Evolutionary conservation across 2,888 invertebrate species (phyloP), one percentile per base, ranked within the genome.

Genomic region (Cylloceria caligata): DNA sequence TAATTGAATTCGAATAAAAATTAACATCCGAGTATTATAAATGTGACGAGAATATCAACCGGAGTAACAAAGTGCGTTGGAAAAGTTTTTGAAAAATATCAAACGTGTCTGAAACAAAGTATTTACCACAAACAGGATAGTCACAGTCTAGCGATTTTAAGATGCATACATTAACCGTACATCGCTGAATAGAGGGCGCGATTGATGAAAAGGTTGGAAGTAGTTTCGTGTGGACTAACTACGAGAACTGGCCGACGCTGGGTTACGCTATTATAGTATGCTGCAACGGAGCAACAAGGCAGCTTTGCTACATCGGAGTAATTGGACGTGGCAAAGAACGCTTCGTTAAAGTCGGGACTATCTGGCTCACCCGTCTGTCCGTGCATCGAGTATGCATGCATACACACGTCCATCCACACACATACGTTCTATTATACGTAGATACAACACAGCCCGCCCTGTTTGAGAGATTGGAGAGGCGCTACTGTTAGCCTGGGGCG

Each of bases 261-360:
- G 47, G n/a, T 34, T 34, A 67, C 19, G 45, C 55, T 69, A 57
- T 69, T 55, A 69, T 69, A 55, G 49, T 55, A 36, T 34, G 16
- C n/a, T 55, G 69, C 55, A 69, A 69, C 27, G 69, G 27, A 27
- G 55, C 39, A 69, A 55, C 55, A 42, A 13, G 34, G 27, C 55
- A 55, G 69, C 69, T 69, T 55, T 69, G 69, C 69, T 69, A 69
- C 69, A 52, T 21, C n/a, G 42, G 19, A 69, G 69, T 69, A 69
- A 69, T 69, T 69, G 69, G 55, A 69, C 69, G 69, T 69, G 39
- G 69, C 69, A 42, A 69, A 55, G 55, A 69, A 39, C 69, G 69
- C 39, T 69, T 69, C 69, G 69, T 69, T 69, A 42, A 52, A 55
- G 69, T 42, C 55, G 69, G 39, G 27, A 55, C 39, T 39, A 42